Conservation (phyloP, 2,888 invertebrate genomes). For the Selenia dentaria region DNA sequence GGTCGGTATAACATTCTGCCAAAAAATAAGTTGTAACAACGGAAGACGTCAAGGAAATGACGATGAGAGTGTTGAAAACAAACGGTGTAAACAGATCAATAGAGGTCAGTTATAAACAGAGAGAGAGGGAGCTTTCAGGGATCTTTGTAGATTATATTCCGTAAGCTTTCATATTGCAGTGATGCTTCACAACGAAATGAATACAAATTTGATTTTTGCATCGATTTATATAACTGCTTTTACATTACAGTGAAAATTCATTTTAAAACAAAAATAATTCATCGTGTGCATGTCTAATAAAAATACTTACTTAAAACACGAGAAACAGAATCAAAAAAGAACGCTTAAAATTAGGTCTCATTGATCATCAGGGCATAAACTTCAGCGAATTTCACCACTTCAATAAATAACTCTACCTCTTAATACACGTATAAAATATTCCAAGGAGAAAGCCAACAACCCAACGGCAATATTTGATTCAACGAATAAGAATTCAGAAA, state of each 20-base stretch:
- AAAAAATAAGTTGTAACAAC: constrained; percentile 19
- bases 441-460: constrained; percentile 14
- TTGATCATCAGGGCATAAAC: too few species aligned
- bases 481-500: constrained; percentile 9
- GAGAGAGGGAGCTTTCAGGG: constrained; percentile 32
- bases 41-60: constrained; percentile 34
- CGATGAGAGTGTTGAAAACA: constrained; percentile 54
- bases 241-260: too few species aligned
- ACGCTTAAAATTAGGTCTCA: too few species aligned
- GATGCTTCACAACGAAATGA: too few species aligned
- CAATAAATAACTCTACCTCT: constrained; percentile 16
- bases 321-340: too few species aligned
- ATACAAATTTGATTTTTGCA: too few species aligned
- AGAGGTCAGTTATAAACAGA: constrained; percentile 48
- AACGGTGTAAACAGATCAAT: constrained; percentile 79
- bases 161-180: background rate
- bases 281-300: too few species aligned
- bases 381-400: constrained; percentile 7
- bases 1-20: constrained; percentile 11
- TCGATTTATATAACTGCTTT: too few species aligned
- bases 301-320: too few species aligned
- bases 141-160: background rate
- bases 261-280: too few species aligned
- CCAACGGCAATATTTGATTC: constrained; percentile 10
- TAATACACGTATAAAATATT: constrained; percentile 10